Base-by-base conservation (phyloP, 2,888 invertebrate genomes). In the Trichacis sp. region DNA sequence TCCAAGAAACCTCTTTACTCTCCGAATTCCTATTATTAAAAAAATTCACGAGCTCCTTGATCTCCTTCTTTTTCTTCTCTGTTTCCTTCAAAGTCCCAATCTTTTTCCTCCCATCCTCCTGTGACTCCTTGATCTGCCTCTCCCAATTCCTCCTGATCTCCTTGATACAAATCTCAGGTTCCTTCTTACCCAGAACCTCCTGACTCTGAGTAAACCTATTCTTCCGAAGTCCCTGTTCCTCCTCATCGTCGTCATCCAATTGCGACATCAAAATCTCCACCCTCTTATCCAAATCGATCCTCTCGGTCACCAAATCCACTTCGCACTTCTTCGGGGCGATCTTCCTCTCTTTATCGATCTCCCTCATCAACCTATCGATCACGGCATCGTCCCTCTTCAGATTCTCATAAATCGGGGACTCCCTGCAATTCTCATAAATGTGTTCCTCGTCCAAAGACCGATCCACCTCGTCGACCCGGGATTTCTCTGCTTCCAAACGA, bases 21-120 rank as follows among this genome's bases (percentile, higher is more conserved):
- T 79, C 76, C 1, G 74, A 76, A 55, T 83, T 84, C 50, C 83
- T 83, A 56, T 83, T 83, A 42, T 84, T 83, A 64, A 84, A 84
- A 36, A 84, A 83, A 48, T 84, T 83, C 5, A 84, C 84, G 53
- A 84, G 64, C 2, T 84, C 79, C 49, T 80, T 82, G 54, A 84
- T 82, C 17, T 83, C 83, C 59, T 79, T 81, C 0, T 77, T 71
- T 14, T 76, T 73, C 33, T 79, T 81, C 0, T 69, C 72, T 18
- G 60, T 54, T 6, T 46, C 64, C 15, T 14, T 52, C 1, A 57
- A 68, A 8, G 55, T 64, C 15, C 60, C 59, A 4, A 59, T 36
- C 46, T 56, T 61, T 1, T 60, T 40, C 12, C 20, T 38, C 20
- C 51, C 53, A 14, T 55, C 15, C 6, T 68, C 67, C 36, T 71